These are phyloP conservation scores for Psephotus haematonotus DNA, from an alignment of 2,113 vertebrate species.

Conservation along the genomic window DNA sequence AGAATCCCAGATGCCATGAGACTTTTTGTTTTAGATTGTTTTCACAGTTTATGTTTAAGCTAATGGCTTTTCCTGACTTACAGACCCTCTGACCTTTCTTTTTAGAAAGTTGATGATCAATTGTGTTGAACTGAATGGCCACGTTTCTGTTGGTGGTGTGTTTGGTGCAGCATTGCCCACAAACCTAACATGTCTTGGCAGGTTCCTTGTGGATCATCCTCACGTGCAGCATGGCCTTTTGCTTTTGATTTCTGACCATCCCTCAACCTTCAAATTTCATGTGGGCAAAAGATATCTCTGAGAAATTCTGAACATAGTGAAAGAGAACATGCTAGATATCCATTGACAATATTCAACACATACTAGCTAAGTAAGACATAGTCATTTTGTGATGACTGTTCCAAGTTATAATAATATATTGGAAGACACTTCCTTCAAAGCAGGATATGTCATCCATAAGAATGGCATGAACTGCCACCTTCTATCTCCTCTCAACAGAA, in stretches of 20 bases:
- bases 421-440: not conserved
- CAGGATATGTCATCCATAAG: not conserved
- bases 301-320: not conserved
- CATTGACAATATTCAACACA: too few species aligned
- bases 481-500: not conserved
- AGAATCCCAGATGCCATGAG: accelerated
- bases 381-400: not conserved
- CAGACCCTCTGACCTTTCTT: not conserved
- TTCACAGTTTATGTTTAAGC: not conserved
- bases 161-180: not conserved
- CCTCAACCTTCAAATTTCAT: not conserved
- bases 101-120: not conserved
- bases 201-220: not conserved
- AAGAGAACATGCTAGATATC: not conserved
- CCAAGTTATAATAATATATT: not conserved
- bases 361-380: not conserved
- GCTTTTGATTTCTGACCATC: not conserved
- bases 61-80: not conserved
- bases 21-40: not conserved
- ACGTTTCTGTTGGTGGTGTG: not conserved
- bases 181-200: not conserved
- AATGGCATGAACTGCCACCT: not conserved
- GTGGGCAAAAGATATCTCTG: not conserved
- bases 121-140: not conserved
- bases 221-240: accelerated